phyloP scores from a whole-genome alignment of 2,797 vertebrate genomes.

The Neosilurus hyrtlii region DNA sequence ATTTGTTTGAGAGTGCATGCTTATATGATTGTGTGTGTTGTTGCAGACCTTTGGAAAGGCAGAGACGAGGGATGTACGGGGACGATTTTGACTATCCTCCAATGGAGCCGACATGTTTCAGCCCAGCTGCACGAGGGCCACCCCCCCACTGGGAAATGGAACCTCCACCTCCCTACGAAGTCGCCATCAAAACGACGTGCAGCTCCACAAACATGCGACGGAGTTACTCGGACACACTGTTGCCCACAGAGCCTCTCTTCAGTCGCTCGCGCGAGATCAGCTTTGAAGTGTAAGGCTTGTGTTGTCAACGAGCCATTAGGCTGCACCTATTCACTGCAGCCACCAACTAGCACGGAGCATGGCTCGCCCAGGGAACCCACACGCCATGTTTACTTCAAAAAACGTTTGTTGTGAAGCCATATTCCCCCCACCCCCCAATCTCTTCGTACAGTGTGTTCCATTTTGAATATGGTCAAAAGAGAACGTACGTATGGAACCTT shows the following conservation, averaged over 20 bases:
- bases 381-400: constrained; percentile 6
- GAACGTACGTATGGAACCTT: background rate
- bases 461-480: background rate
- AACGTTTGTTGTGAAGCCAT: background rate
- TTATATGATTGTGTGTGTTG: constrained; percentile 19
- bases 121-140: constrained; percentile 62
- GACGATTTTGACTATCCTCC: constrained; percentile 80
- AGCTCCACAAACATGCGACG: constrained; percentile 78
- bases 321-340: background rate
- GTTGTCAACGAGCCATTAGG: background rate
- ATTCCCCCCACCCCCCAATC: background rate
- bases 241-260: constrained; percentile 75
- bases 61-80: constrained; percentile 60
- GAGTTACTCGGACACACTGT: constrained; percentile 77
- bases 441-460: background rate
- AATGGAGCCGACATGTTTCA: constrained; percentile 72
- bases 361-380: background rate
- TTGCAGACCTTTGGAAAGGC: constrained; percentile 70
- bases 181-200: constrained; percentile 79
- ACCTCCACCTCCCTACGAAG: constrained; percentile 74
- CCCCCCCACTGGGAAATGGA: constrained; percentile 71
- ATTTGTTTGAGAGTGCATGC: background rate
- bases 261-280: constrained; percentile 77
- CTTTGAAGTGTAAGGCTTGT: constrained; percentile 74
- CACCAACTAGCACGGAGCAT: background rate